Evolutionary conservation across 2,888 invertebrate species (phyloP), one percentile per base, ranked within the genome.

Genomic region (Fissipunctia ypsillon): DNA sequence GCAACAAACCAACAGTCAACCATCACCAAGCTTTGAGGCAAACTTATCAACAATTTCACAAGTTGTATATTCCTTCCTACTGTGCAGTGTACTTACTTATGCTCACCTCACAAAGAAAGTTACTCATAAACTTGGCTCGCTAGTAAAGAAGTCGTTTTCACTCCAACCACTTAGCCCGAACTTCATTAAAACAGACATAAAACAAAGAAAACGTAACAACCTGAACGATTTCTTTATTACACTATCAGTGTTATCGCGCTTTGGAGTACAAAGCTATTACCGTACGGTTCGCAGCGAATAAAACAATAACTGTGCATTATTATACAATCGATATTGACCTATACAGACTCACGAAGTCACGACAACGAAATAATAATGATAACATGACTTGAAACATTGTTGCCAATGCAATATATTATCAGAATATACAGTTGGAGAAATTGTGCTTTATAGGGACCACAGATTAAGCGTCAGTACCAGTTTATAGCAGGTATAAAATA

Each of bases 261-360:
- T 35, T 52, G n/a, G 16, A 28, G 59, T 63, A 57, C 41, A 52
- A 10, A 48, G 61, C 61, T 61, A 68, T 70, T 80, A 73, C 69
- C n/a, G 52, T 66, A 66, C 31, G 22, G 52, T 41, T 76, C 52
- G 35, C 38, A 73, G 25, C 73, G 59, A 82, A 86, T 84, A 75
- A 84, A 81, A 86, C 76, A 79, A 78, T 83, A 85, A 81, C 75
- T 71, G 74, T 69, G 52, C 65, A 73, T 79, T 79, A 82, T 81
- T 77, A 79, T 80, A 66, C 79, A 77, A 87, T 81, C 80, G 74
- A 80, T 78, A 78, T 67, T 86, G 86, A 87, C 83, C 84, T 83
- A 85, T 71, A 66, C 74, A 65, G 52, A 48, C 78, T 80, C 84
- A 80, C 86, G 80, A 72, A 85, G 86, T 85, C 86, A 86, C 87